Evolutionary conservation across 2,888 invertebrate genomes (phyloP).

Genomic region (Halocaridina rubra): DNA sequence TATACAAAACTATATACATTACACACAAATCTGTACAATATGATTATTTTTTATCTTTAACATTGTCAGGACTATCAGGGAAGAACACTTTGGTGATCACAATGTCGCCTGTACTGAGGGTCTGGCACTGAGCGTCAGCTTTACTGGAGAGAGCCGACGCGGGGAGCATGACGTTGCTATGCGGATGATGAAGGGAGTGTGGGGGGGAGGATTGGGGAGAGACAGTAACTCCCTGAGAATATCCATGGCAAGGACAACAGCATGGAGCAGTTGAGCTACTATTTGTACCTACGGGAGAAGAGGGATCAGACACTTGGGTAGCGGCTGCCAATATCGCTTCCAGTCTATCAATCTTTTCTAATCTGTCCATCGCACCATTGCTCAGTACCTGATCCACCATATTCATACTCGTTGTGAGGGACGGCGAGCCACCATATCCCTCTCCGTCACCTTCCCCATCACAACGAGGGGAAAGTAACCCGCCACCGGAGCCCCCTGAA

Average conservation of each 20-base stretch:
- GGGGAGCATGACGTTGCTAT: slow-evolving; percentile 9
- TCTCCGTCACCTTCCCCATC: slow-evolving; percentile 35
- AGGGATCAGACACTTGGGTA: slow-evolving; percentile 68
- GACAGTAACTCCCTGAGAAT: slow-evolving; percentile 13
- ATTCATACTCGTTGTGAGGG: slow-evolving; percentile 70
- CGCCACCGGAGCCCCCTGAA: slow-evolving; percentile 52
- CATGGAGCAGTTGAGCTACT: slow-evolving; percentile 27
- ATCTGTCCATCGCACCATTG: slow-evolving; percentile 84
- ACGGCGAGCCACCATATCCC: slow-evolving; percentile 65
- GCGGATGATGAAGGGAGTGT: slow-evolving; percentile 27
- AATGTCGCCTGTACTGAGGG: slow-evolving; percentile 90
- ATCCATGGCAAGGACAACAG: slow-evolving; percentile 63
- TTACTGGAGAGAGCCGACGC: slow-evolving; percentile 67
- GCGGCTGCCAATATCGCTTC: slow-evolving; percentile 87
- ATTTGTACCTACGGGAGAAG: slow-evolving; percentile 49
- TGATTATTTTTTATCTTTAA: slow-evolving; percentile 49
- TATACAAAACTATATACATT: slow-evolving; percentile 57
- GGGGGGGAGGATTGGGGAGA: slow-evolving; percentile 50
- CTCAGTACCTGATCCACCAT: slow-evolving; percentile 71
- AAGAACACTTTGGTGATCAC: slow-evolving; percentile 83
- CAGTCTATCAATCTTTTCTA: slow-evolving; percentile 86
- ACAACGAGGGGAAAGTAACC: slow-evolving; percentile 42
- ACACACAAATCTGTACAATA: slow-evolving; percentile 50
- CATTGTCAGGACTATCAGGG: slow-evolving; percentile 57
- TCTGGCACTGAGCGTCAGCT: slow-evolving; percentile 76